Evolutionary conservation across 2,113 vertebrate genomes (phyloP).

Genomic region (Tenebrosternarchus preto): DNA sequence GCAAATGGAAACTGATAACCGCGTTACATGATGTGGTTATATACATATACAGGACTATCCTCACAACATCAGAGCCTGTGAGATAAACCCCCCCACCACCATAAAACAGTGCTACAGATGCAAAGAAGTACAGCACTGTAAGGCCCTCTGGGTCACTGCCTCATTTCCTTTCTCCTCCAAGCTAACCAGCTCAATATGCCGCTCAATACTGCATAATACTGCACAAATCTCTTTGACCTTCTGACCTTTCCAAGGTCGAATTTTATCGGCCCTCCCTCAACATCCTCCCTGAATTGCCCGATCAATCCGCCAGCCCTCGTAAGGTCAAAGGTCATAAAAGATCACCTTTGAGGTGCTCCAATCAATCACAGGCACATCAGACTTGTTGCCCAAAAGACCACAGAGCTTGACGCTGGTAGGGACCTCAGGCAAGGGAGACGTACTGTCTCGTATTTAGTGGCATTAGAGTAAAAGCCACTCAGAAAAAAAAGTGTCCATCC

Average conservation of each 20-base stretch:
- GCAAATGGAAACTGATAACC: too few species aligned
- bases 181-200: neutral
- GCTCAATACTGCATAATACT: neutral
- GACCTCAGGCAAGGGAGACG: too few species aligned
- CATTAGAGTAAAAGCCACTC: too few species aligned
- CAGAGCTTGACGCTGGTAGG: too few species aligned
- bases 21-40: neutral
- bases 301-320: neutral
- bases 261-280: neutral
- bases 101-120: neutral
- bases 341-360: conserved; percentile 3
- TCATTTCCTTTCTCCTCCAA: neutral
- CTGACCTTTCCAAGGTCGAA: conserved; percentile 22
- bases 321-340: conserved; percentile 26
- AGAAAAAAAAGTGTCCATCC: too few species aligned
- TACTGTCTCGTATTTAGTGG: too few species aligned
- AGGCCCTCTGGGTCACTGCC: neutral
- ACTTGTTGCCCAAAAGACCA: neutral
- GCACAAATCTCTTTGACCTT: conserved; percentile 18
- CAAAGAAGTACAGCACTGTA: neutral
- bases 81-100: neutral
- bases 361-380: conserved; percentile 8
- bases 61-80: neutral
- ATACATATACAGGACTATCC: neutral
- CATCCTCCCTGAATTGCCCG: neutral